Base-by-base conservation (phyloP, 2,113 vertebrate genomes). In the Morone saxatilis region DNA sequence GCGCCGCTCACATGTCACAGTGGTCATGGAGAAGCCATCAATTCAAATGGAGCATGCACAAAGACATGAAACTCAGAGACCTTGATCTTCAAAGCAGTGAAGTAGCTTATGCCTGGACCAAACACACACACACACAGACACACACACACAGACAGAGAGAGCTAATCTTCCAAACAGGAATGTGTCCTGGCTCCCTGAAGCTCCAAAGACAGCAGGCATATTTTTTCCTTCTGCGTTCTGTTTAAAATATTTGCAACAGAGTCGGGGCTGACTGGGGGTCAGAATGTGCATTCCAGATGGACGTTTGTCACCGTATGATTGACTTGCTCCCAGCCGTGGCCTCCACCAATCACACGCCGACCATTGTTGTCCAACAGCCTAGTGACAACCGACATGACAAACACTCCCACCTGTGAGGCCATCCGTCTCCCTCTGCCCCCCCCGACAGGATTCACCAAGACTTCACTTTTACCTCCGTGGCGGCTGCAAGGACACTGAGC, bases 241-340 rank as follows among this genome's bases (percentile, higher is more conserved):
- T 90, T 92, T 81, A 83, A 89, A 91, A 89, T 91, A 91, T 92
- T 89, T 88, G 81, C 82, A 22, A 40, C 22, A 8, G 78, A 87
- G 86, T 91, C 20, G 0, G 69, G 61, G 70, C 61, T 69, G 87
- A 91, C 67, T 70, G 87, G 78, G 87, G 88, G 85, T 93, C 85
- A 91, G 83, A 85, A 92, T 89, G 89, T 76, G 78, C 88, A 92
- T 93, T 91, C 93, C 92, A 90, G 84, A 88, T 89, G 90, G 88
- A 89, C 38, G 87, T 87, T 85, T 85, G 91, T 89, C 92, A 81
- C 71, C 7, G 20, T 54, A 45, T 84, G 89, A 93, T 78, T 88
- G 91, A 91, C 87, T 67, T 65, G 71, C 71, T 57, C 68, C 79
- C 17, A 70, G 77, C 74, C 5, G 1, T 41, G 65, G 87, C 85